Conservation (phyloP, 2,888 invertebrate genomes). For the Subacronicta megacephala region DNA sequence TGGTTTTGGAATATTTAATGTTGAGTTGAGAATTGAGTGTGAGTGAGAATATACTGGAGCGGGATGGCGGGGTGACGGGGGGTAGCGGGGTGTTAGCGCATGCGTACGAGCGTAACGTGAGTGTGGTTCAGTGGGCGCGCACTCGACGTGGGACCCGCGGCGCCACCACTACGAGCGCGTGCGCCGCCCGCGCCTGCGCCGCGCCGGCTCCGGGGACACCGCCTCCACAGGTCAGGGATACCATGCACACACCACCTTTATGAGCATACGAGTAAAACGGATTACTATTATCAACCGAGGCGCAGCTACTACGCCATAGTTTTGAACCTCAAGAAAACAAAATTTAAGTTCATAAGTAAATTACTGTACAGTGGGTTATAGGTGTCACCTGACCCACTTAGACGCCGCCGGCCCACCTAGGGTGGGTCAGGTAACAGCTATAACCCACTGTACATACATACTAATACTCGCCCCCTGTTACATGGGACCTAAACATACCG, state of each 20-base stretch:
- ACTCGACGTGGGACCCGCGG: slow-evolving; percentile 96
- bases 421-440: too few relatives aligned
- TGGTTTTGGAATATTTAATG: too few relatives aligned
- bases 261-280: slow-evolving; percentile 27
- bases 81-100: slow-evolving; percentile 84
- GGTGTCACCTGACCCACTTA: too few relatives aligned
- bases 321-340: background rate
- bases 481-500: too few relatives aligned
- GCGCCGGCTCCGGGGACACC: slow-evolving; percentile 92
- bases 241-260: slow-evolving; percentile 6
- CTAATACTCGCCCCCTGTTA: too few relatives aligned
- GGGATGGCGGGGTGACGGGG: slow-evolving; percentile 44
- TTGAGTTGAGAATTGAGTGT: too few relatives aligned
- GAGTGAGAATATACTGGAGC: slow-evolving; percentile 59
- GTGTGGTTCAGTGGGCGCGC: slow-evolving; percentile 87
- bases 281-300: background rate
- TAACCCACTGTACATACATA: too few relatives aligned
- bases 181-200: slow-evolving; percentile 91
- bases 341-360: too few relatives aligned
- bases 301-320: background rate
- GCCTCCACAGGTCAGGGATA: slow-evolving; percentile 87
- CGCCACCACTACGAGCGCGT: slow-evolving; percentile 97
- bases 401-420: too few relatives aligned
- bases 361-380: too few relatives aligned
- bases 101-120: slow-evolving; percentile 90